A percentile compares a stretch with the other conserved stretches of the same genome.
These are phyloP conservation scores for Triplophysa dalaica DNA, from an alignment of 2,113 vertebrate species.

Conservation along the genomic window DNA sequence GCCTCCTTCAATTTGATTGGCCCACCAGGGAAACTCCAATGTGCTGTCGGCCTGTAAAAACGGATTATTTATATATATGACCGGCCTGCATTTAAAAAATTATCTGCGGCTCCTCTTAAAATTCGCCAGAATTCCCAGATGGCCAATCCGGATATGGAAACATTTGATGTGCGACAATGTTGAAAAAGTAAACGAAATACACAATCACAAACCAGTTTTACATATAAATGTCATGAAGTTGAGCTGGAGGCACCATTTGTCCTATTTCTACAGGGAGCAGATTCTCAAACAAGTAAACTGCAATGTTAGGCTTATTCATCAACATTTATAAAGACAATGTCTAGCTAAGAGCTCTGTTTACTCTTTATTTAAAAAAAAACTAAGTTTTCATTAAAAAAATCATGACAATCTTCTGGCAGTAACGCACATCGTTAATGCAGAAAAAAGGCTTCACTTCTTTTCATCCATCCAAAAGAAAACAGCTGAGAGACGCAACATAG, in stretches of 20 bases:
- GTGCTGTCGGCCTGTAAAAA: too few relatives aligned
- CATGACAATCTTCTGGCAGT: conserved; percentile 19
- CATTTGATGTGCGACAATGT: too few relatives aligned
- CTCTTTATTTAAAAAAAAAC: conserved; percentile 20
- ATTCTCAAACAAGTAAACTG: conserved; percentile 54
- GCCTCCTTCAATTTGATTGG: too few relatives aligned
- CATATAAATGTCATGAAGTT: conserved; percentile 56
- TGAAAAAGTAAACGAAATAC: not conserved
- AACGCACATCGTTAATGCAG: not conserved
- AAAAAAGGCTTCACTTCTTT: not conserved
- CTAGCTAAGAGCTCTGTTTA: conserved; percentile 36
- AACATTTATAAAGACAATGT: conserved; percentile 23
- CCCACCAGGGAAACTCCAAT: too few relatives aligned
- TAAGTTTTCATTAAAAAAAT: not conserved
- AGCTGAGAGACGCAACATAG: not conserved
- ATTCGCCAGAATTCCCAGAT: too few relatives aligned
- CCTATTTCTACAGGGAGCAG: conserved; percentile 66
- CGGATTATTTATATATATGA: too few relatives aligned
- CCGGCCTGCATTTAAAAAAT: too few relatives aligned
- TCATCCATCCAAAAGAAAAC: not conserved
- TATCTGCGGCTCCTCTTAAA: too few relatives aligned
- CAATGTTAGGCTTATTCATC: conserved; percentile 42
- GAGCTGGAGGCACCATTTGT: conserved; percentile 65
- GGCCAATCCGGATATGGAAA: too few relatives aligned
- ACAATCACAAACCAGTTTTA: not conserved